phyloP scores from a whole-genome alignment of 1,140 invertebrate species.

The Eumeta japonica region DNA sequence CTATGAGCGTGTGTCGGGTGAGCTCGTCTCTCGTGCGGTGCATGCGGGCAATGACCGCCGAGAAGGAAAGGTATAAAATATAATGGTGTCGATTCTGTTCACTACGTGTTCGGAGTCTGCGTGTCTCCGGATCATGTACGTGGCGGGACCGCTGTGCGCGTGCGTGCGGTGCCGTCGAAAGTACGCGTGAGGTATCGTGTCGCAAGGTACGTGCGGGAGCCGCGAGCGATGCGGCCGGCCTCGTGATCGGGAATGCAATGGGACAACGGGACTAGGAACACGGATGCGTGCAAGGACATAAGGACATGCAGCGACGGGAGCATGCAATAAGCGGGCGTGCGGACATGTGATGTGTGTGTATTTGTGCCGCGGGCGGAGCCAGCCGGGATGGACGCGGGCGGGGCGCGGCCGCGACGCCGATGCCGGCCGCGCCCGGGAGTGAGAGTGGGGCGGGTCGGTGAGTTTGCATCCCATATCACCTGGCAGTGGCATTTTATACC shows the following conservation, averaged over 20 bases:
- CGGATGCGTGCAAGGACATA: background rate
- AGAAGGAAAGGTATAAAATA: constrained; percentile 58
- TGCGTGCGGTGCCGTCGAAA: background rate
- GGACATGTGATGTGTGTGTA: constrained; percentile 29
- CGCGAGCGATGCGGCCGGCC: constrained; percentile 27
- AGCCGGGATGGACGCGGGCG: constrained; percentile 24
- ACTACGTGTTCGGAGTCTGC: background rate
- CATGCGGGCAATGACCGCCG: constrained; percentile 45
- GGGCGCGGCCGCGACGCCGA: constrained; percentile 10
- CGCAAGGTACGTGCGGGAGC: constrained; percentile 40
- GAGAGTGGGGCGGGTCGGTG: constrained; percentile 28
- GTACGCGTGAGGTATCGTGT: constrained; percentile 45
- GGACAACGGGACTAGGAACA: too few species aligned
- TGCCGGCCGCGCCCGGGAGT: constrained; percentile 10
- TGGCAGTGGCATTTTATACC: constrained; percentile 54
- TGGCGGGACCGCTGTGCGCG: background rate
- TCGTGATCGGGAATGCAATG: constrained; percentile 54
- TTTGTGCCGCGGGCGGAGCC: constrained; percentile 54
- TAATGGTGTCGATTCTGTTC: constrained; percentile 27
- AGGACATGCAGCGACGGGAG: constrained; percentile 34
- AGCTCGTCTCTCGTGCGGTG: constrained; percentile 42
- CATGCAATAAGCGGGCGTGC: constrained; percentile 28
- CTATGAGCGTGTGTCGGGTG: constrained; percentile 33
- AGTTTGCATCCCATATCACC: constrained; percentile 55
- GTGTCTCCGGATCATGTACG: background rate